These are phyloP conservation scores for Mixornis gularis DNA, from an alignment of 2,113 vertebrate genomes.

Conservation along the genomic window DNA sequence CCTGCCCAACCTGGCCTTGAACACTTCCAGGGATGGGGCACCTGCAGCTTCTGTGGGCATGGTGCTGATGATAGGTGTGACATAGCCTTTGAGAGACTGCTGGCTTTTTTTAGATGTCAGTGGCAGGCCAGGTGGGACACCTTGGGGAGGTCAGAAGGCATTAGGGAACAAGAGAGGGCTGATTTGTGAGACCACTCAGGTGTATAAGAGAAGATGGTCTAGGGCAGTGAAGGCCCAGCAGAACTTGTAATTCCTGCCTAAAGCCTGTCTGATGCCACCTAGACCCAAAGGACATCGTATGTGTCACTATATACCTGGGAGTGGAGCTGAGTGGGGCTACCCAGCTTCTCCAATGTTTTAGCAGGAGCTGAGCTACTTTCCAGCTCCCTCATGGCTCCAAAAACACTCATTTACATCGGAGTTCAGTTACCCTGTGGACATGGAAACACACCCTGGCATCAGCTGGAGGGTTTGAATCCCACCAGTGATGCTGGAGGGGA, in stretches of 20 bases:
- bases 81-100: background rate
- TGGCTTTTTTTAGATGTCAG: background rate
- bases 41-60: background rate
- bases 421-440: background rate
- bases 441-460: background rate
- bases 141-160: background rate
- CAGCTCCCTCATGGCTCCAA: background rate
- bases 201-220: background rate
- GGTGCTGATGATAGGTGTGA: background rate
- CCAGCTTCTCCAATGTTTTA: background rate
- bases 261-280: background rate
- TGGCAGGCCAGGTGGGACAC: background rate
- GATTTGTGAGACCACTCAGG: background rate
- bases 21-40: background rate
- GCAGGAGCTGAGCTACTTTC: background rate
- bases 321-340: background rate
- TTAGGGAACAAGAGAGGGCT: background rate
- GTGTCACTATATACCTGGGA: background rate
- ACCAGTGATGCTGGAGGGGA: rapidly evolving
- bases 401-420: background rate
- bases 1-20: background rate
- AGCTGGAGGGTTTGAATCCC: background rate
- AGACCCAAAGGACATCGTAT: background rate
- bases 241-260: background rate
- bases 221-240: background rate